phyloP scores from a whole-genome alignment of 23 tunicate species.

The Trididemnum miniatum region DNA sequence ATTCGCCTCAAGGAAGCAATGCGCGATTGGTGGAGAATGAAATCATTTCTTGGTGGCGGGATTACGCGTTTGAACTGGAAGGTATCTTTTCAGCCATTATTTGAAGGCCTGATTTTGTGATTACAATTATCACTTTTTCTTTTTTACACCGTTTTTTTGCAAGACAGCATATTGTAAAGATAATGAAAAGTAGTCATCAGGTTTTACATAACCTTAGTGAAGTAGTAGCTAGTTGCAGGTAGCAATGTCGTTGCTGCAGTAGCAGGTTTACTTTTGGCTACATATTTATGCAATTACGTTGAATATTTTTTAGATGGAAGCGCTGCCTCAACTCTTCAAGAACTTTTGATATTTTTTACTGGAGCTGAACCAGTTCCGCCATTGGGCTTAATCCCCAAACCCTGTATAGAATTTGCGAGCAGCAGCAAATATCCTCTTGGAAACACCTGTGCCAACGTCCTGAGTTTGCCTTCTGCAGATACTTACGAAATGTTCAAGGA shows the following conservation, averaged over 20 bases:
- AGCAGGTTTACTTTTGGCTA: neutral
- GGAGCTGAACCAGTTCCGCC: slow-evolving; percentile 26
- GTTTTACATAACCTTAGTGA: too few species aligned
- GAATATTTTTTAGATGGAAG: slow-evolving; percentile 13
- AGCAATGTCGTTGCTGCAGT: too few species aligned
- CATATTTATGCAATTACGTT: neutral
- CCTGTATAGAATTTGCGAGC: neutral
- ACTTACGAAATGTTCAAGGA: neutral
- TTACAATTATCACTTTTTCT: too few species aligned
- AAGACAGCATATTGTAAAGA: neutral
- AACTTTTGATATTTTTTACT: slow-evolving; percentile 3
- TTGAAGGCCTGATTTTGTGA: too few species aligned
- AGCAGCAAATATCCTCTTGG: neutral
- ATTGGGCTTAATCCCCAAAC: neutral
- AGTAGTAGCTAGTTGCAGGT: too few species aligned
- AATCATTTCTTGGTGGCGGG: slow-evolving; percentile 21
- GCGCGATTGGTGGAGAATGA: neutral
- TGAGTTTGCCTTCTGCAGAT: slow-evolving; percentile 2
- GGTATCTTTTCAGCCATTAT: neutral
- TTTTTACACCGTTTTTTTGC: too few species aligned
- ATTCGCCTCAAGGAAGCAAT: slow-evolving; percentile 20
- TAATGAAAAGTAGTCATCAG: too few species aligned
- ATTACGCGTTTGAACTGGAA: slow-evolving; percentile 25
- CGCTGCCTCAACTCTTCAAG: neutral
- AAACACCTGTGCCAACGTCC: slow-evolving; percentile 20